These are phyloP conservation scores for Percopsis omiscomaycus DNA, from an alignment of 2,797 vertebrate species.

Conservation along the genomic window DNA sequence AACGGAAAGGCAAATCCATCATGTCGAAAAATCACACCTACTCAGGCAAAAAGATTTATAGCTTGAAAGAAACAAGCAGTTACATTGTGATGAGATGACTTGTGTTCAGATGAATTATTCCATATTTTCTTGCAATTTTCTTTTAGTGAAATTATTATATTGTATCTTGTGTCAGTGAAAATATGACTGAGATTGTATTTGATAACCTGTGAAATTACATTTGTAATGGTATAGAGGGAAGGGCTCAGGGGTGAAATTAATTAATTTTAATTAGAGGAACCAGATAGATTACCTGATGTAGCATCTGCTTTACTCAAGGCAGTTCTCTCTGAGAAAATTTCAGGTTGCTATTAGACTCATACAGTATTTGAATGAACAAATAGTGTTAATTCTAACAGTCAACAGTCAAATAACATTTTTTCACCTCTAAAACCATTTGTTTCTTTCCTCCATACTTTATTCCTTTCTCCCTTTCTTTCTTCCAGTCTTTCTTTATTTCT, in stretches of 20 bases:
- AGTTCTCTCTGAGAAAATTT: slow-evolving; percentile 40
- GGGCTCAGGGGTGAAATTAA: slow-evolving; percentile 61
- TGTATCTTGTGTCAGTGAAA: too few relatives aligned
- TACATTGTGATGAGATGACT: too few relatives aligned
- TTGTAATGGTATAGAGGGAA: slow-evolving; percentile 52
- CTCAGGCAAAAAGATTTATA: too few relatives aligned
- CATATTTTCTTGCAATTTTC: too few relatives aligned
- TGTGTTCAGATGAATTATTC: too few relatives aligned
- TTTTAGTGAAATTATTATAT: too few relatives aligned
- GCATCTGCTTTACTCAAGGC: slow-evolving; percentile 63
- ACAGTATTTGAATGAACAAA: slow-evolving; percentile 41
- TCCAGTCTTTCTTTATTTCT: neutral
- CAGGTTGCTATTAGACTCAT: slow-evolving; percentile 20
- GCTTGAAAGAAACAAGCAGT: too few relatives aligned
- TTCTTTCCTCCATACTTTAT: neutral
- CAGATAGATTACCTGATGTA: slow-evolving; percentile 48
- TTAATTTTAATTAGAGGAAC: slow-evolving; percentile 67
- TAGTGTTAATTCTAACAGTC: slow-evolving; percentile 10
- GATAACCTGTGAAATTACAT: slow-evolving; percentile 44
- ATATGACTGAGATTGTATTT: neutral
- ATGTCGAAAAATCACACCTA: too few relatives aligned
- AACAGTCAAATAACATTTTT: too few relatives aligned
- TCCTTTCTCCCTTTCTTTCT: neutral
- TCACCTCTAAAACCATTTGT: too few relatives aligned
- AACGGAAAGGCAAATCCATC: too few relatives aligned